Percentiles rank a stretch among this genome's conserved stretches.
Evolutionary conservation across 2,113 vertebrate genomes (phyloP).

Genomic region (Himantopus leucocephalus): DNA sequence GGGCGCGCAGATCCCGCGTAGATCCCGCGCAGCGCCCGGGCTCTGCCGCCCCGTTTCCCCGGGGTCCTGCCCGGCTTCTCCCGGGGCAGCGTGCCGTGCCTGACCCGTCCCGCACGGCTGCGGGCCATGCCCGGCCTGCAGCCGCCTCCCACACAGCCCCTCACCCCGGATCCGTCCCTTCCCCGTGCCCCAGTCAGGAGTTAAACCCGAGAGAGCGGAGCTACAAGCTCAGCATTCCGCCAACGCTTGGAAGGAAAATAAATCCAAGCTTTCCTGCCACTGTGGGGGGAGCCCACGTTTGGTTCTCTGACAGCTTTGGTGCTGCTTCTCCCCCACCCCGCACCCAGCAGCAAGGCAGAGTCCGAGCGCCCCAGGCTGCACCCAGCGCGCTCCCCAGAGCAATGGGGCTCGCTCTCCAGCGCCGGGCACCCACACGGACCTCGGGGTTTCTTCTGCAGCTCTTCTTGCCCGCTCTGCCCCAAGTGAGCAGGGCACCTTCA

Average conservation of each 20-base stretch:
- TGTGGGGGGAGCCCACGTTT: rapidly evolving
- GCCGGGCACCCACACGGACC: rapidly evolving
- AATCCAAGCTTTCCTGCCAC: too few relatives aligned
- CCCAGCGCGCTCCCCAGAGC: rapidly evolving
- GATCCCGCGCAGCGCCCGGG: background rate
- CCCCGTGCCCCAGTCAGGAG: rapidly evolving
- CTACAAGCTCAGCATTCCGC: rapidly evolving
- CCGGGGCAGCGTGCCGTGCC: background rate
- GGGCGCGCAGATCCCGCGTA: background rate
- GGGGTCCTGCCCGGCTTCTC: too few relatives aligned
- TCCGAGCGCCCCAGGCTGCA: rapidly evolving
- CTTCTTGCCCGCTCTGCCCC: rapidly evolving
- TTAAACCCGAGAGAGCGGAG: rapidly evolving
- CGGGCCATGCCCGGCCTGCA: too few relatives aligned
- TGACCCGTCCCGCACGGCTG: background rate
- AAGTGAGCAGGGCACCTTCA: too few relatives aligned
- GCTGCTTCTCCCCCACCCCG: background rate
- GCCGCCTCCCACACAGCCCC: too few relatives aligned
- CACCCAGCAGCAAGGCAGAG: too few relatives aligned
- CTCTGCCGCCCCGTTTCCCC: too few relatives aligned
- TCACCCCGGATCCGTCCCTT: rapidly evolving
- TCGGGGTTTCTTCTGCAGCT: background rate
- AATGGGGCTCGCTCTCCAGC: rapidly evolving
- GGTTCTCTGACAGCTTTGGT: rapidly evolving
- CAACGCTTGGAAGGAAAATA: rapidly evolving